These are phyloP conservation scores for Leistus spinibarbis DNA, from an alignment of 2,888 invertebrate species.

Conservation along the genomic window DNA sequence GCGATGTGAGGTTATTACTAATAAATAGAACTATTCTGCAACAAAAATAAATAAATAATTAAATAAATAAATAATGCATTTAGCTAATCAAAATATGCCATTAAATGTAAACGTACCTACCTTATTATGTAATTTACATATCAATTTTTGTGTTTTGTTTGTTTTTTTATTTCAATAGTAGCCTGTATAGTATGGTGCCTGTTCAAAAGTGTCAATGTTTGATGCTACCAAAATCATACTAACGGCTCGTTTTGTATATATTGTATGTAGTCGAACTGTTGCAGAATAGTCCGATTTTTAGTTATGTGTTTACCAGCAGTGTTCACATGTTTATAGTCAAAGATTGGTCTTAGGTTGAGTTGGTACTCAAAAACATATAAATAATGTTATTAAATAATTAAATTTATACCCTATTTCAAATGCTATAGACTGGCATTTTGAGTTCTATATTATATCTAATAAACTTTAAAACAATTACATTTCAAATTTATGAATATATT, in stretches of 20 bases:
- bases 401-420: conserved; percentile 37
- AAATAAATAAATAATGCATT: not conserved
- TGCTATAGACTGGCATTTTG: conserved; percentile 18
- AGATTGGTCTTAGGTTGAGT: conserved; percentile 42
- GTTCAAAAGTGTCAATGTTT: conserved; percentile 1
- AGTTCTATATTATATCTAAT: not conserved
- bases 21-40: not conserved
- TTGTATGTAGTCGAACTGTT: conserved; percentile 2
- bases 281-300: conserved; percentile 18
- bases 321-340: conserved; percentile 44
- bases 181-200: not conserved
- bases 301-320: conserved; percentile 47
- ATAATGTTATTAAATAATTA: conserved; percentile 33
- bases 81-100: not conserved
- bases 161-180: not conserved
- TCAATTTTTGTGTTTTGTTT: conserved; percentile 4
- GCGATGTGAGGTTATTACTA: not conserved
- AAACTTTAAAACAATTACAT: not conserved
- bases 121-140: conserved; percentile 4
- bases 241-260: not conserved
- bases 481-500: not conserved
- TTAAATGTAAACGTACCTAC: not conserved
- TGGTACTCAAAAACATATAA: conserved; percentile 33
- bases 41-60: not conserved
- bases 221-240: conserved; percentile 5